Percentiles rank a stretch among this genome's conserved stretches.
phyloP scores from a whole-genome alignment of 2,888 invertebrate species.

The Formica aserva region DNA sequence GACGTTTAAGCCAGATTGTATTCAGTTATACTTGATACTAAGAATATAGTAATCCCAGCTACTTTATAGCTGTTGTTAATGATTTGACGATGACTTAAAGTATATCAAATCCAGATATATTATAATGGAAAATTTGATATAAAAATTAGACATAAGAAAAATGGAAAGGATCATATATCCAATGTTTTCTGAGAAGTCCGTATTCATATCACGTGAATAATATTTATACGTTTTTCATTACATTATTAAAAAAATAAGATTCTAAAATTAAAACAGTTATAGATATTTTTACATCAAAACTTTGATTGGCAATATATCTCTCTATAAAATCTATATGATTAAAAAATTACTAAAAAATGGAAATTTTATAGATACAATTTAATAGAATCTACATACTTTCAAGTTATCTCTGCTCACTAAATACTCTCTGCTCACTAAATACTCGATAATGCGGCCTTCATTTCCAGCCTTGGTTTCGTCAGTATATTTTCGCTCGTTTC shows the following conservation, averaged over 20 bases:
- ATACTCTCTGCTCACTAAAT: too few species aligned
- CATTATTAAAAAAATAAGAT: too few species aligned
- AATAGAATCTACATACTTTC: neutral
- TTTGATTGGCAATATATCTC: neutral
- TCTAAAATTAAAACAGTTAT: too few species aligned
- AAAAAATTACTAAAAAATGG: neutral
- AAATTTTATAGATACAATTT: neutral
- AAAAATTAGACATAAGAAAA: neutral
- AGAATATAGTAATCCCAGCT: neutral
- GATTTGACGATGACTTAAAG: neutral
- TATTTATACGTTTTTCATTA: slow-evolving; percentile 1
- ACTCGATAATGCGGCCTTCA: neutral
- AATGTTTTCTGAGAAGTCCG: neutral
- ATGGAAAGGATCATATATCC: too few species aligned
- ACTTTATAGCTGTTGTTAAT: neutral
- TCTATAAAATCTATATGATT: neutral
- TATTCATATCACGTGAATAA: neutral
- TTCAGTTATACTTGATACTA: neutral
- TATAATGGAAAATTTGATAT: too few species aligned
- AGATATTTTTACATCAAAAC: too few species aligned
- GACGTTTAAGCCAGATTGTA: neutral
- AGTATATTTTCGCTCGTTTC: neutral
- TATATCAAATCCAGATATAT: too few species aligned
- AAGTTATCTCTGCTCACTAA: neutral
- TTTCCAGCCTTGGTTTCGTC: neutral